Percentiles rank a stretch among this genome's conserved stretches.
Conservation (phyloP, 1,140 invertebrate genomes). For the Drosophila equinoxialis region DNA sequence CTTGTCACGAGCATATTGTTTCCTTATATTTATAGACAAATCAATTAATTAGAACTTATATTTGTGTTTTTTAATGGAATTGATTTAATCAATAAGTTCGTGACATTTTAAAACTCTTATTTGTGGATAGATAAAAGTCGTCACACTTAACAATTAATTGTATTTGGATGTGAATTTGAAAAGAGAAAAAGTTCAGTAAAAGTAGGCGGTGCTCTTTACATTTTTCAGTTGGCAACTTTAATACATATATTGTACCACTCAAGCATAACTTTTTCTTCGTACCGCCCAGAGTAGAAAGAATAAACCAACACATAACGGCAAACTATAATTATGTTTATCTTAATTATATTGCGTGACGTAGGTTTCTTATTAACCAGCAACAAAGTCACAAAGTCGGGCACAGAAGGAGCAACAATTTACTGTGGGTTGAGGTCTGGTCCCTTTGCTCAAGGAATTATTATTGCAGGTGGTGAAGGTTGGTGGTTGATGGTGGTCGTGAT, state of each 20-base stretch:
- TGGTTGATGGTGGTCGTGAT: background rate
- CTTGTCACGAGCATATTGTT: no score
- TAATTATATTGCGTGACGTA: conserved; percentile 81
- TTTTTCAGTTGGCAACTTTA: conserved; percentile 4
- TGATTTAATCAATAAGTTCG: no score
- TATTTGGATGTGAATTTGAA: background rate
- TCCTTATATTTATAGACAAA: no score
- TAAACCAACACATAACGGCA: conserved; percentile 63
- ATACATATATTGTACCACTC: conserved; percentile 25
- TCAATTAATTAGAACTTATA: no score
- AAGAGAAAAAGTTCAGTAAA: background rate
- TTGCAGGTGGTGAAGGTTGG: conserved; percentile 49
- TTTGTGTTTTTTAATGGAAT: no score
- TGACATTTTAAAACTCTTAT: no score
- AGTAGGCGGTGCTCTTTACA: background rate
- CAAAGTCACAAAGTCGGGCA: conserved; percentile 65
- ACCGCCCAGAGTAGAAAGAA: conserved; percentile 36
- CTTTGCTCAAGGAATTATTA: conserved; percentile 67
- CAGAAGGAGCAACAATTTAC: conserved; percentile 56
- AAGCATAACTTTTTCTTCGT: conserved; percentile 47
- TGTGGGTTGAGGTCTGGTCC: conserved; percentile 25
- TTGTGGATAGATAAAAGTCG: no score
- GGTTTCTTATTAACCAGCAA: conserved; percentile 76
- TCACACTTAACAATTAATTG: no score
- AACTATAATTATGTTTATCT: conserved; percentile 82